Evolutionary conservation across 2,888 invertebrate genomes (phyloP), one percentile per base, ranked within the genome.

Genomic region (Ormyrus pomaceus): DNA sequence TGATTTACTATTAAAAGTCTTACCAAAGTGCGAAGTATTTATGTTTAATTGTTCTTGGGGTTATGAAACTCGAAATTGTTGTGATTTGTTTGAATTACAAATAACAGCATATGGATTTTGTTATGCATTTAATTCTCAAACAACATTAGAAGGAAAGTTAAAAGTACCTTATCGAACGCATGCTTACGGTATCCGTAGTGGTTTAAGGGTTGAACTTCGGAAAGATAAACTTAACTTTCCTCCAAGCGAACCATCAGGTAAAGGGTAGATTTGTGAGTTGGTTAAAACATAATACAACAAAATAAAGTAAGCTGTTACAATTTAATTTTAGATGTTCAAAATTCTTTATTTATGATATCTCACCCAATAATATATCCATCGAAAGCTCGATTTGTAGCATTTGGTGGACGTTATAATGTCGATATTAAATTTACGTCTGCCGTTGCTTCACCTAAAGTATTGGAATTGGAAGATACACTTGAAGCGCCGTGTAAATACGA

Each of bases 401-500:
- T 84, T 6, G 87, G 87, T n/a, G 80, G 70, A 8, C 82, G 81
- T 10, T 86, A 84, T 6, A 84, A 83, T 46, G 71, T 87, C 2
- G 83, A 84, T 34, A 82, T 88, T 8, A 83, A 85, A 83, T 87
- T 87, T 48, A 84, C 86, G 10, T 77, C 84, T 5, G 80, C 83
- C 19, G 81, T 83, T 70, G 84, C 87, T 0, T 84, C 84, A 0
- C 11, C 62, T 2, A 68, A 77, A 11, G 84, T 86, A 11, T 68
- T 85, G 56, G 58, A 82, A 3, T 79, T 82, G 6, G 66, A 79
- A 48, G 62, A 68, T 4, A 73, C 80, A 58, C 80, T 86, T 6
- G 81, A 84, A 7, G 85, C 86, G 11, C 81, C 84, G 5, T 88
- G 87, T 64, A 75, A 78, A 45, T 82, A 86, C 6, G 77, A 80